Conservation (phyloP, 2,888 invertebrate genomes). For the Idaea aversata region DNA sequence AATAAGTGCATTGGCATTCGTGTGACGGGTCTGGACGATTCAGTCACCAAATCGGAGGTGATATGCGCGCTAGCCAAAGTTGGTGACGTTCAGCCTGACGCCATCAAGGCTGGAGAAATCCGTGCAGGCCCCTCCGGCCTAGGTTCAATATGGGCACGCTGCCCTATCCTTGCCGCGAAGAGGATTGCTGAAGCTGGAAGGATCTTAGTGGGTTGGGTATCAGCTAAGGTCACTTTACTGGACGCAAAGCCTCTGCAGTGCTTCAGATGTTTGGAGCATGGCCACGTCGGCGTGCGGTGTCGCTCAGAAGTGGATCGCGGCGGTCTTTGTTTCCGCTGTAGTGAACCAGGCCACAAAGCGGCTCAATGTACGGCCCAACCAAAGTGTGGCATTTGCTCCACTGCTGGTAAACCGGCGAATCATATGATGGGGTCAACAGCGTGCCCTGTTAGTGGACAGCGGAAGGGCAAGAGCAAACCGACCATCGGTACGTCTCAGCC, state of each 20-base stretch:
- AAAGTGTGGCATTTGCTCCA: too few relatives aligned
- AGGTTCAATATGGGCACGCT: neutral
- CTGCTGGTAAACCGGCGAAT: too few relatives aligned
- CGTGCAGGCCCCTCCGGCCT: neutral
- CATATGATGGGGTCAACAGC: too few relatives aligned
- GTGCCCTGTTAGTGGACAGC: too few relatives aligned
- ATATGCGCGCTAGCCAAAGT: neutral
- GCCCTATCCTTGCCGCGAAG: neutral
- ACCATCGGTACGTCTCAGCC: too few relatives aligned
- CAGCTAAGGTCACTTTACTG: neutral
- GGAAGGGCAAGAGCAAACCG: too few relatives aligned
- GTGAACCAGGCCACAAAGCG: too few relatives aligned
- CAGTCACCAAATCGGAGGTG: neutral
- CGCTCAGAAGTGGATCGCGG: too few relatives aligned
- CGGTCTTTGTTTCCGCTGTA: too few relatives aligned
- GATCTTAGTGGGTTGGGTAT: conserved; percentile 1
- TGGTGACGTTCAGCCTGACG: neutral
- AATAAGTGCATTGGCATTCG: neutral
- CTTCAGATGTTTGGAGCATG: neutral
- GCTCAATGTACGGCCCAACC: too few relatives aligned
- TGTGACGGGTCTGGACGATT: neutral
- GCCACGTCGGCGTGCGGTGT: too few relatives aligned
- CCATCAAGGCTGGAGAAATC: neutral
- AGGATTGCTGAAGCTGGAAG: neutral
- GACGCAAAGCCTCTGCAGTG: neutral